Evolutionary conservation across 2,113 vertebrate species (phyloP).

Genomic region (Rallus limicola): DNA sequence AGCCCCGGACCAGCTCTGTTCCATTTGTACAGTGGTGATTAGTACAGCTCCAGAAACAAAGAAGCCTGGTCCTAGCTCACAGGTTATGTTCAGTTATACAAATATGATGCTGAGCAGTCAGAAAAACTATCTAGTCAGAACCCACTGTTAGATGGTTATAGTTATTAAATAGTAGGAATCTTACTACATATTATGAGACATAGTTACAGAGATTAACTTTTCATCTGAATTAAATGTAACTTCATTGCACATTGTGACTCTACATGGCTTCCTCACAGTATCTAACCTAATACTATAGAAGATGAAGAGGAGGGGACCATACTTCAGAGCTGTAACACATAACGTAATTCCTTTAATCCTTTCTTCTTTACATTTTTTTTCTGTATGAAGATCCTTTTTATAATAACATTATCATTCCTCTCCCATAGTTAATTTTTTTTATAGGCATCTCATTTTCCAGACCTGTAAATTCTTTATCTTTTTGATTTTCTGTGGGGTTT

Average conservation of each 20-base stretch:
- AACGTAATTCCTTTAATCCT: background rate
- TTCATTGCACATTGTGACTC: background rate
- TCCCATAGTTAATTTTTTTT: background rate
- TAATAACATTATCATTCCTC: background rate
- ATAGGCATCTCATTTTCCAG: background rate
- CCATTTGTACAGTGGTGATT: background rate
- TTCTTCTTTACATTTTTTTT: background rate
- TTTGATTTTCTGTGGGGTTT: too few relatives aligned
- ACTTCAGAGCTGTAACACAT: background rate
- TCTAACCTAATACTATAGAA: background rate
- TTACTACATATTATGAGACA: background rate
- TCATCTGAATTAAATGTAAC: background rate
- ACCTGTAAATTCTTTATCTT: background rate
- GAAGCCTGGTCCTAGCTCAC: background rate
- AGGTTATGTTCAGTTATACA: background rate
- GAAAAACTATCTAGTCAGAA: background rate
- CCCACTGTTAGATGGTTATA: background rate
- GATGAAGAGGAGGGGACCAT: background rate
- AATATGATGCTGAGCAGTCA: accelerated
- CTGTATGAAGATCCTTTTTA: background rate
- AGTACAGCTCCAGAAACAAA: background rate
- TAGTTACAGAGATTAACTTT: background rate
- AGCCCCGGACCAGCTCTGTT: background rate
- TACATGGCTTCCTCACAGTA: background rate
- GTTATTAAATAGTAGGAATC: background rate